Percentiles rank a stretch among this genome's conserved stretches.
Conservation (phyloP, 2,888 invertebrate species). For the Myathropa florea region DNA sequence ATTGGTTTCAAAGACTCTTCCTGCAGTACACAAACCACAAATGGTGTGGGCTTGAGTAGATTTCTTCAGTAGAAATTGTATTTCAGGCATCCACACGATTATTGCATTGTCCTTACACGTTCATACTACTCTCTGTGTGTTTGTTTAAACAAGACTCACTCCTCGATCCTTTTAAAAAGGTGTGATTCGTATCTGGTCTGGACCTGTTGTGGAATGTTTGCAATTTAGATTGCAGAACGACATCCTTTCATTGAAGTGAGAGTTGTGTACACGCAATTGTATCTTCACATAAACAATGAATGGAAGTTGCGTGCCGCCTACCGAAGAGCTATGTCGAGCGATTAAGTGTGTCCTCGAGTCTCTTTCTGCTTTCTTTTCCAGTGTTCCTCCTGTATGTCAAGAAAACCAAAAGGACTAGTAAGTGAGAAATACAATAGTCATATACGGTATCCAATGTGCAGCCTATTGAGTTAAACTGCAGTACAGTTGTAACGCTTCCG, state of each 20-base stretch:
- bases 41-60: background rate
- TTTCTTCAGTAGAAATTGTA: background rate
- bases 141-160: constrained; percentile 24
- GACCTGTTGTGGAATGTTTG: constrained; percentile 30
- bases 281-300: background rate
- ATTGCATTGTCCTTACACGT: constrained; percentile 11
- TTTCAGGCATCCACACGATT: background rate
- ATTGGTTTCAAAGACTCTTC: background rate
- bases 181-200: constrained; percentile 61
- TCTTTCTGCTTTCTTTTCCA: background rate
- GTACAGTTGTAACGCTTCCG: background rate
- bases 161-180: constrained; percentile 33
- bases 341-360: constrained; percentile 5
- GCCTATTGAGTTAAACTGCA: constrained; percentile 12
- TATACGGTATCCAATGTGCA: background rate
- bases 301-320: background rate
- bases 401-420: constrained; percentile 14
- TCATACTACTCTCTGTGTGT: constrained; percentile 10
- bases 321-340: background rate
- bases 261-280: background rate
- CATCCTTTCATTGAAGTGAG: constrained; percentile 34
- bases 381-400: constrained; percentile 27
- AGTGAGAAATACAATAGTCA: background rate
- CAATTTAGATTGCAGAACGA: constrained; percentile 30
- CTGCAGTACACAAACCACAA: background rate